Evolutionary conservation across 2,113 vertebrate species (phyloP).

Genomic region (Rattus rattus): DNA sequence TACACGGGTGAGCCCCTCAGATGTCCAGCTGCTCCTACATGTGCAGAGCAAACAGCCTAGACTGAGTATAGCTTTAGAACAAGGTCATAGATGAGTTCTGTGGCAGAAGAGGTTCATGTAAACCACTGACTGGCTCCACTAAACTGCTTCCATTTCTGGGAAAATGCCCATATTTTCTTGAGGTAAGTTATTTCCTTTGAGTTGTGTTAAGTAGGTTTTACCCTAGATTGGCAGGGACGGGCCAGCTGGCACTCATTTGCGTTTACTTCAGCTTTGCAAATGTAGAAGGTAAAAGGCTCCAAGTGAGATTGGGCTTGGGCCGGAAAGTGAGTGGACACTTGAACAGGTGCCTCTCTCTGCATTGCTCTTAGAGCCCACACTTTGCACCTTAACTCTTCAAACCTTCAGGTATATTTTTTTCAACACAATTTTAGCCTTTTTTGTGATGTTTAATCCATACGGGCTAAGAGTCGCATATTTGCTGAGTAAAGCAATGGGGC

Average conservation of each 20-base stretch:
- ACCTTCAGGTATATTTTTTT: background rate
- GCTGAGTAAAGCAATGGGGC: background rate
- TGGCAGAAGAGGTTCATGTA: background rate
- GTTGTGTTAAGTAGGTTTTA: conserved; percentile 25
- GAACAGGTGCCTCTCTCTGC: background rate
- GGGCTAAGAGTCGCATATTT: background rate
- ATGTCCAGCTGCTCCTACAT: background rate
- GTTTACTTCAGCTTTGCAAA: background rate
- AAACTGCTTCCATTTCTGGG: conserved; percentile 25
- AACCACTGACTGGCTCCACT: background rate
- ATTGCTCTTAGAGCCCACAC: background rate
- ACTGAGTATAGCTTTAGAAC: background rate
- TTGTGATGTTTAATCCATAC: background rate
- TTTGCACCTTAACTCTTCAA: background rate
- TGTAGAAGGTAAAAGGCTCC: background rate
- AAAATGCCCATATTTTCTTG: background rate
- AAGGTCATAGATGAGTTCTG: background rate
- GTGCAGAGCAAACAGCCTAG: background rate
- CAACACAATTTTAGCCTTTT: background rate
- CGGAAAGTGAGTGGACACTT: background rate
- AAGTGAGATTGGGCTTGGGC: background rate
- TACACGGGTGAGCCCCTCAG: background rate
- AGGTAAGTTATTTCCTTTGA: background rate
- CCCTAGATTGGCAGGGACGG: background rate
- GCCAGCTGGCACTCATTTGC: background rate